Evolutionary conservation across 2,888 invertebrate species (phyloP).

Genomic region (Lithodes maja): DNA sequence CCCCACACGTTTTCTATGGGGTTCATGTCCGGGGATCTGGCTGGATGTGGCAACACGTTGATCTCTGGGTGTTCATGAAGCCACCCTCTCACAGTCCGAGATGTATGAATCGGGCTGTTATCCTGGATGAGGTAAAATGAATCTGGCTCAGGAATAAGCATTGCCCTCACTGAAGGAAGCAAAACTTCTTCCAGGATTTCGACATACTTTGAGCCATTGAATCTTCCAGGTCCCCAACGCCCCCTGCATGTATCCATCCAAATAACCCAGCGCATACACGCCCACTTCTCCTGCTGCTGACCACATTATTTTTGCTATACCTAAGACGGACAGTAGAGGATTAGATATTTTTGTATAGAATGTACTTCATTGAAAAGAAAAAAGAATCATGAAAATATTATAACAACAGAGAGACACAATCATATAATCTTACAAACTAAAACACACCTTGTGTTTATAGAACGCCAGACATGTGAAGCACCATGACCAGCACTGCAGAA

Average conservation of each 20-base stretch:
- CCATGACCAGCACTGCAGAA: background rate
- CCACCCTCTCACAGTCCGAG: background rate
- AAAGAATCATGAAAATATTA: background rate
- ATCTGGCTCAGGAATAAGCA: background rate
- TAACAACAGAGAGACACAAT: background rate
- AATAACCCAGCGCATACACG: constrained; percentile 1
- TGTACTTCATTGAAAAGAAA: background rate
- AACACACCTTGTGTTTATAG: background rate
- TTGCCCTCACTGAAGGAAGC: background rate
- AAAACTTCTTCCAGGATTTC: constrained; percentile 11
- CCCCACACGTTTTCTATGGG: too few species aligned
- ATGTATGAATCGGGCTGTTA: background rate
- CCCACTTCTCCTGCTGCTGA: constrained; percentile 2
- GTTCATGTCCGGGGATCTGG: too few species aligned
- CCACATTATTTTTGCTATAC: background rate
- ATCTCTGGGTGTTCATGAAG: background rate
- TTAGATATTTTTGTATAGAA: background rate
- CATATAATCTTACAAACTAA: background rate
- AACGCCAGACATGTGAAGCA: background rate
- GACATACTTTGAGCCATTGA: constrained; percentile 2
- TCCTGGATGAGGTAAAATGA: background rate
- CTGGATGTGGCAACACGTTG: too few species aligned
- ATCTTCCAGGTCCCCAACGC: background rate
- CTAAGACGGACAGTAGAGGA: background rate
- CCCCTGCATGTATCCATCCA: background rate